A percentile compares a stretch with the other conserved stretches of the same genome.
Conservation (phyloP, 2,888 invertebrate species). For the Fissipunctia ypsillon region DNA sequence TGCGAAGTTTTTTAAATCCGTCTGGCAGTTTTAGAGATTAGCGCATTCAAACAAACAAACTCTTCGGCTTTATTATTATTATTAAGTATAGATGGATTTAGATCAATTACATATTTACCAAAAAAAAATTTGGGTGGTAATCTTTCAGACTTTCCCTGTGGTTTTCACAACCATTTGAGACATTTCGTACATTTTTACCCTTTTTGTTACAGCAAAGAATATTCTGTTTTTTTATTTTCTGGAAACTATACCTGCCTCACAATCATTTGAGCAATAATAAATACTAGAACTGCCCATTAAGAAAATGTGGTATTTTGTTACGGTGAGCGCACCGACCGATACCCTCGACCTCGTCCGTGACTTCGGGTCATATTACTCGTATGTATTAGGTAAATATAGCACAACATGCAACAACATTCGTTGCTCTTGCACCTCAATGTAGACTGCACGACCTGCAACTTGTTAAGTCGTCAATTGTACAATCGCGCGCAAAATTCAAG, state of each 20-base stretch:
- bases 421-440: constrained; percentile 14
- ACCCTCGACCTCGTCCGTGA: not conserved
- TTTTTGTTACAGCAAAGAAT: not conserved
- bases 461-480: constrained; percentile 11
- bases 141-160: not conserved
- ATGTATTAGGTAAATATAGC: not conserved
- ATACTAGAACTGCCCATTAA: not conserved
- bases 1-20: too few species aligned
- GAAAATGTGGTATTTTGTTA: not conserved
- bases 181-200: not conserved
- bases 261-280: not conserved
- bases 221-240: not conserved
- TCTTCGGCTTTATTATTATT: too few species aligned
- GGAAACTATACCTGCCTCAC: not conserved
- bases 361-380: not conserved
- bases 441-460: constrained; percentile 15
- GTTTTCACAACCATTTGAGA: not conserved
- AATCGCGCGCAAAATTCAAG: not conserved
- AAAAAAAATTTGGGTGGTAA: too few species aligned
- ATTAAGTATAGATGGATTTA: too few species aligned
- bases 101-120: too few species aligned
- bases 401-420: constrained; percentile 12
- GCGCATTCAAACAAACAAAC: too few species aligned
- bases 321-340: not conserved
- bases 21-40: too few species aligned